These are phyloP conservation scores for Branchellion lobata DNA, from an alignment of 2,888 invertebrate genomes.

Conservation along the genomic window DNA sequence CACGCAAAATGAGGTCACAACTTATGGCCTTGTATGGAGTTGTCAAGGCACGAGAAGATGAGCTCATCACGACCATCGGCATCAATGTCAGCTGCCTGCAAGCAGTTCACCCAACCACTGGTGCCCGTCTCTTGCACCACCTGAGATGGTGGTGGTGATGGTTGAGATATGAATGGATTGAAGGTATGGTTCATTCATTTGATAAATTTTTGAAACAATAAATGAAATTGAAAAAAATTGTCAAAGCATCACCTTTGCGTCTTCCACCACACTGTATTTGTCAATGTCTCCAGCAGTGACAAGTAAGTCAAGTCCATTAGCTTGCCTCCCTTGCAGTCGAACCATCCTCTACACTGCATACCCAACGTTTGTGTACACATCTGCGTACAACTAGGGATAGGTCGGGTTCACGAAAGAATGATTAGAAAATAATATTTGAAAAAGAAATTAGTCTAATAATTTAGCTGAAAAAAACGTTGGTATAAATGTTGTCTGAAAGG, in stretches of 20 bases:
- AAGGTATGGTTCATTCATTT: background rate
- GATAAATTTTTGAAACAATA: background rate
- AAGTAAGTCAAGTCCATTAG: constrained; percentile 8
- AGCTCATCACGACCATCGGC: constrained; percentile 11
- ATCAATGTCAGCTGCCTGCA: constrained; percentile 14
- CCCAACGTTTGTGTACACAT: background rate
- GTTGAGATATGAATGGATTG: no score
- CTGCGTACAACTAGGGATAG: background rate
- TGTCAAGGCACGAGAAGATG: constrained; percentile 15
- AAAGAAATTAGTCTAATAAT: background rate
- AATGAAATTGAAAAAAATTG: no score
- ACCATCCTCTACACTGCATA: constrained; percentile 4
- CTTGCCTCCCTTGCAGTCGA: background rate
- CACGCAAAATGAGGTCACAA: no score
- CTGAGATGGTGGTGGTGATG: background rate
- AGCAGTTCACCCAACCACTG: constrained; percentile 14
- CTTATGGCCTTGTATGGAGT: constrained; percentile 30
- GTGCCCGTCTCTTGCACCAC: constrained; percentile 1
- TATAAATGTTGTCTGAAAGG: background rate
- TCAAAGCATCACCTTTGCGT: constrained; percentile 2
- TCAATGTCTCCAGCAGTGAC: constrained; percentile 20
- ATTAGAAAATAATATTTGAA: background rate
- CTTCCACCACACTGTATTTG: constrained; percentile 16
- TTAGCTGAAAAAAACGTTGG: background rate
- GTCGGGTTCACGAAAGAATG: no score